Conservation (phyloP, 2,113 vertebrate genomes). For the Catharus fuscescens region DNA sequence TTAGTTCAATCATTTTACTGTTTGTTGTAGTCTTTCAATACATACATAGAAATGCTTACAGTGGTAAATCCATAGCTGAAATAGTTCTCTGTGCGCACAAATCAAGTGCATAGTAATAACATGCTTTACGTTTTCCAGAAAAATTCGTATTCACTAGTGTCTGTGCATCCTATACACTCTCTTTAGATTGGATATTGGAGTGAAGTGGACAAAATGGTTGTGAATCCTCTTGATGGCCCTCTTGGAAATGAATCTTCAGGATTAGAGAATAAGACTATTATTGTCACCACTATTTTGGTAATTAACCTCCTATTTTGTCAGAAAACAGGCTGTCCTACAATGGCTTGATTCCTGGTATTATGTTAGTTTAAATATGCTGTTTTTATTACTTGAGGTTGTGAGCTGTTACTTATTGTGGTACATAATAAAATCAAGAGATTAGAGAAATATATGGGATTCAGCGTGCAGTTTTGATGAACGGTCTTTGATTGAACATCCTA, state of each 20-base stretch:
- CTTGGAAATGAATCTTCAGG: constrained; percentile 91
- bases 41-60: neutral
- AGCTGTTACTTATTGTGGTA: neutral
- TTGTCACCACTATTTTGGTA: constrained; percentile 99
- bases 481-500: neutral
- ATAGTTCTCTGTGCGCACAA: neutral
- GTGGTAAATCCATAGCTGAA: neutral
- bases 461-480: accelerated
- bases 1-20: neutral
- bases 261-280: constrained; percentile 97
- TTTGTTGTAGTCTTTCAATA: neutral
- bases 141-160: neutral
- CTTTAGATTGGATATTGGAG: constrained; percentile 98
- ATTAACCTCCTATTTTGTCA: constrained; percentile 68
- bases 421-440: neutral
- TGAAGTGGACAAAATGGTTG: constrained; percentile 97
- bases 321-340: constrained; percentile 11
- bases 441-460: neutral
- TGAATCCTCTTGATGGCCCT: constrained; percentile 90
- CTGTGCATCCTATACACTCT: constrained; percentile 55
- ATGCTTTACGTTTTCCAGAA: neutral
- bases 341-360: neutral
- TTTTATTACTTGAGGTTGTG: neutral
- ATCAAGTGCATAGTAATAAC: neutral
- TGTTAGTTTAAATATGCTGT: neutral